These are phyloP conservation scores for Cephus pygmeus DNA, from an alignment of 2,888 invertebrate genomes.

Conservation along the genomic window DNA sequence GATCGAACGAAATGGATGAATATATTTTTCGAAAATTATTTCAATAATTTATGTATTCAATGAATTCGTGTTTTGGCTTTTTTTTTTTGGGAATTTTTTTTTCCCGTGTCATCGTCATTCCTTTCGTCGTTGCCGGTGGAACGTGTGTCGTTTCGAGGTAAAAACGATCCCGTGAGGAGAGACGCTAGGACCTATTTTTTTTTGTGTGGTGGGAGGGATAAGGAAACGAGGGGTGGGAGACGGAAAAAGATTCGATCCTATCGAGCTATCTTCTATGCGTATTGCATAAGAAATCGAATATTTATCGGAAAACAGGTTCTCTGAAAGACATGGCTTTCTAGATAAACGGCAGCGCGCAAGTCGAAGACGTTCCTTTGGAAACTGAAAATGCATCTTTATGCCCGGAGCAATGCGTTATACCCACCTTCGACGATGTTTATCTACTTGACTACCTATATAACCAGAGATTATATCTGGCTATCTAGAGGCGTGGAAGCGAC, in stretches of 20 bases:
- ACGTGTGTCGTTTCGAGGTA: background rate
- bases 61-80: too few relatives aligned
- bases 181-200: background rate
- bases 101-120: too few relatives aligned
- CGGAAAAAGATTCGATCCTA: background rate
- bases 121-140: too few relatives aligned
- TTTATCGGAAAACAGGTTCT: slow-evolving; percentile 4
- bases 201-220: background rate
- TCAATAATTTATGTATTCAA: background rate
- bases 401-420: background rate
- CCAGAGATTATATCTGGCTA: background rate
- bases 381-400: background rate
- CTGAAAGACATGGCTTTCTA: background rate
- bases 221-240: background rate
- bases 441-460: background rate
- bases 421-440: background rate
- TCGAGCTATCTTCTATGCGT: background rate
- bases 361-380: background rate
- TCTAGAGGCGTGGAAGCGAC: background rate
- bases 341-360: background rate
- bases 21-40: background rate
- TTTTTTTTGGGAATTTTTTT: too few relatives aligned
- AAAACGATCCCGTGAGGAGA: background rate
- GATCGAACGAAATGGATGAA: too few relatives aligned
- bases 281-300: slow-evolving; percentile 1